Evolutionary conservation across 2,113 vertebrate species (phyloP).

Genomic region (Malurus alboscapulatus): DNA sequence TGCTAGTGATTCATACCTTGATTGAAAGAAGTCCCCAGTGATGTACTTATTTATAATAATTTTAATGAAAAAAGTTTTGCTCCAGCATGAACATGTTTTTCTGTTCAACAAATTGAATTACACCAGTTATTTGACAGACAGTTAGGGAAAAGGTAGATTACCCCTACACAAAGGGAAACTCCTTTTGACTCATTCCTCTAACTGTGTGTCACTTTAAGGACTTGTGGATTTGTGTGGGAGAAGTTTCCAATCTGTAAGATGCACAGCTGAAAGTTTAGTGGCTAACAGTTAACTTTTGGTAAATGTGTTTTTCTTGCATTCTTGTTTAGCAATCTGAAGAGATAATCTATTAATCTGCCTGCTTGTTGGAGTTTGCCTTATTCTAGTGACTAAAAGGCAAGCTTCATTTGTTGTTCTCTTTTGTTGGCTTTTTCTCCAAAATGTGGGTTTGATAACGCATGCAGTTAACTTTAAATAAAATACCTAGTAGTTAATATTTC

Average conservation of each 20-base stretch:
- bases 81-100: neutral
- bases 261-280: neutral
- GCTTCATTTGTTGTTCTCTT: neutral
- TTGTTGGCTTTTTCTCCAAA: neutral
- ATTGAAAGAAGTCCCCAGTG: neutral
- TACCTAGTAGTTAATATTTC: neutral
- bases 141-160: neutral
- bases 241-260: conserved; percentile 63
- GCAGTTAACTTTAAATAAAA: neutral
- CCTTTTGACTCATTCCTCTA: conserved; percentile 58
- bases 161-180: conserved; percentile 39
- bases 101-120: neutral
- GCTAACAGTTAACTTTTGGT: neutral
- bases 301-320: neutral
- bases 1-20: neutral
- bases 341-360: neutral
- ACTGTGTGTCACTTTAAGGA: neutral
- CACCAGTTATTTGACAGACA: neutral
- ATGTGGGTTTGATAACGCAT: neutral
- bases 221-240: conserved; percentile 67
- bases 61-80: neutral
- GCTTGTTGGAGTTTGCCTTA: neutral
- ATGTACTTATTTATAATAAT: neutral
- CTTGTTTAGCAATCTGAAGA: neutral
- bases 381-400: neutral